phyloP scores from a whole-genome alignment of 53 echinoderm and acorn worm species.

The Holothuria leucospilota region DNA sequence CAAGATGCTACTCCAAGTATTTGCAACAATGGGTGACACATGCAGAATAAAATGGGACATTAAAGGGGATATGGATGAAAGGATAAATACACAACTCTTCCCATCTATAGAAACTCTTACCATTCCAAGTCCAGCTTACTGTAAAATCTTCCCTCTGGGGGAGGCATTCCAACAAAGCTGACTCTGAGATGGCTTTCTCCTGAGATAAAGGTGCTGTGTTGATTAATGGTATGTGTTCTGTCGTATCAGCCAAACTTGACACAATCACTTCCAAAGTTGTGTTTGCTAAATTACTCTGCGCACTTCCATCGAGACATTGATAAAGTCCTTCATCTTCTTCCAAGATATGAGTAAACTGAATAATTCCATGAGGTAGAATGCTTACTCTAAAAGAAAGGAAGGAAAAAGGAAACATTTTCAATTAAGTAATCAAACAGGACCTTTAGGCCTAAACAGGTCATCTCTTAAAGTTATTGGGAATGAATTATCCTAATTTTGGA shows the following conservation, averaged over 20 bases:
- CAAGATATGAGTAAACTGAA: constrained; percentile 12
- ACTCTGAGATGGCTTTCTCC: constrained; percentile 1
- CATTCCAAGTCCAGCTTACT: constrained; percentile 18
- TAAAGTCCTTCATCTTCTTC: background rate
- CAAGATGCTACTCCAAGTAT: no score
- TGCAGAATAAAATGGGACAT: no score
- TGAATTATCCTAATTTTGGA: no score
- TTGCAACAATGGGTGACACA: no score
- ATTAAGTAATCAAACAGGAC: no score
- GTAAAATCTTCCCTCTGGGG: background rate
- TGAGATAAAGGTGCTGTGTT: constrained; percentile 1
- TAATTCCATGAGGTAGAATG: constrained; percentile 45
- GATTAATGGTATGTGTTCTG: background rate
- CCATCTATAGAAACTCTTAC: background rate
- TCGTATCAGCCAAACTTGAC: background rate
- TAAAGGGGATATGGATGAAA: no score
- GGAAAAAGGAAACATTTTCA: background rate
- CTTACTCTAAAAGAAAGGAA: constrained; percentile 7
- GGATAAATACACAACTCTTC: no score
- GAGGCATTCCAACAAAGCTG: constrained; percentile 33
- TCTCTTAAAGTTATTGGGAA: no score
- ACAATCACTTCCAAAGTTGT: background rate
- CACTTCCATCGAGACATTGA: background rate
- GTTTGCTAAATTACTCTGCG: background rate
- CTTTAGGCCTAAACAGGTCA: no score